Evolutionary conservation across 1,140 invertebrate species (phyloP), one percentile per base, ranked within the genome.

Genomic region (Drosophila sp.): DNA sequence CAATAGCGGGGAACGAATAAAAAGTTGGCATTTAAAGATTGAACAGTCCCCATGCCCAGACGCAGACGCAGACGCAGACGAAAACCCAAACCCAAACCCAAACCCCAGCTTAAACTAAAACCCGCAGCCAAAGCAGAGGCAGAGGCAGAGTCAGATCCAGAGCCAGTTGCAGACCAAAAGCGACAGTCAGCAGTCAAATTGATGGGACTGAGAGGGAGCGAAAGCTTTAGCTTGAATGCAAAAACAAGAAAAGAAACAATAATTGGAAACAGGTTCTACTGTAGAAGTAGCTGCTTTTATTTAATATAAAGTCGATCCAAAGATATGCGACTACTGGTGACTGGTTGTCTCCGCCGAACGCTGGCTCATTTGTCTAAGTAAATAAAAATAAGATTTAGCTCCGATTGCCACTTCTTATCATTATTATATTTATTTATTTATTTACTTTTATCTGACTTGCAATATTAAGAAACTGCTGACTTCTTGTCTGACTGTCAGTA

Each of bases 191-290:
- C 50, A 53, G 14, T 69, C 74, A 72, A 77, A 70, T 56, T 56
- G 54, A 18, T 57, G 38, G 53, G 61, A 58, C 57, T 53, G 45
- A 43, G 38, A 14, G 13, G 32, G 8, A 56, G 82, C 82, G 71
- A 86, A 86, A 86, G 83, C 78, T 62, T n/a, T 48, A 40, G 7
- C 56, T 38, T 51, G 72, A 57, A 65, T 59, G 43, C 54, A 51
- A 61, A 50, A 69, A 54, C 57, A 63, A 58, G 27, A 61, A 36
- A 82, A 76, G 77, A 75, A 78, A 82, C 63, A 69, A 87, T 87
- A 86, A 86, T 86, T 86, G 79, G 64, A 82, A 86, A 86, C 82
- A 78, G 82, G 82, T 86, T 86, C 78, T 78, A 82, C 75, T 89
- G 64, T 76, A 66, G 64, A 76, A 72, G 46, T 78, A 72, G 70